Evolutionary conservation across 2,113 vertebrate genomes (phyloP).

Genomic region (Varanus salvator): DNA sequence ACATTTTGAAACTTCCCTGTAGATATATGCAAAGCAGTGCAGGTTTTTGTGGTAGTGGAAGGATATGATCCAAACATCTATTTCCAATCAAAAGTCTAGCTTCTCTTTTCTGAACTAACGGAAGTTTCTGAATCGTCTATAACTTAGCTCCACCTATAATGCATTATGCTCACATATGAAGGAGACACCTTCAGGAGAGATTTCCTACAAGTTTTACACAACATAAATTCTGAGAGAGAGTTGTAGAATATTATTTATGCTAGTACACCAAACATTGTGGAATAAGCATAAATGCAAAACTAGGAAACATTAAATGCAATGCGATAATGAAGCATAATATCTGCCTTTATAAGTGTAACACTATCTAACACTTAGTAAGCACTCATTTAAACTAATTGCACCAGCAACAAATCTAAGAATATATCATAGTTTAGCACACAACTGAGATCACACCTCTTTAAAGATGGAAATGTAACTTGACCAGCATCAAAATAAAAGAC

Average conservation of each 20-base stretch:
- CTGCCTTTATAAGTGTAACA: neutral
- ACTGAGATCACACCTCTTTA: neutral
- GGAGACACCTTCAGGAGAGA: neutral
- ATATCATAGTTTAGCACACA: neutral
- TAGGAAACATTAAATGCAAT: slow-evolving; percentile 17
- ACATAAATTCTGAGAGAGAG: neutral
- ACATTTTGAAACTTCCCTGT: neutral
- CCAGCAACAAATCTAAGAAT: slow-evolving; percentile 33
- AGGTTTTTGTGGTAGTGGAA: neutral
- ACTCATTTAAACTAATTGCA: slow-evolving; percentile 38
- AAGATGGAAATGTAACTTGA: slow-evolving; percentile 27
- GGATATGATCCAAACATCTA: neutral
- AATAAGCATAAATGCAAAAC: slow-evolving; percentile 10
- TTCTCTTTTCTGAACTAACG: neutral
- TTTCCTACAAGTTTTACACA: neutral
- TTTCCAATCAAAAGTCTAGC: neutral
- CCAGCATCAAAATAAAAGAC: slow-evolving; percentile 32
- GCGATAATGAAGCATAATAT: slow-evolving; percentile 13
- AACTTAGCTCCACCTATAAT: neutral
- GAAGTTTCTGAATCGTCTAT: neutral
- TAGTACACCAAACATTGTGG: neutral
- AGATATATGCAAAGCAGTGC: neutral
- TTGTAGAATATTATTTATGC: slow-evolving; percentile 3
- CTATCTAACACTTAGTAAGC: neutral
- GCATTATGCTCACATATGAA: neutral